Evolutionary conservation across 64 coral and sea anemone genomes (phyloP).

Genomic region (Montipora efflorescens): DNA sequence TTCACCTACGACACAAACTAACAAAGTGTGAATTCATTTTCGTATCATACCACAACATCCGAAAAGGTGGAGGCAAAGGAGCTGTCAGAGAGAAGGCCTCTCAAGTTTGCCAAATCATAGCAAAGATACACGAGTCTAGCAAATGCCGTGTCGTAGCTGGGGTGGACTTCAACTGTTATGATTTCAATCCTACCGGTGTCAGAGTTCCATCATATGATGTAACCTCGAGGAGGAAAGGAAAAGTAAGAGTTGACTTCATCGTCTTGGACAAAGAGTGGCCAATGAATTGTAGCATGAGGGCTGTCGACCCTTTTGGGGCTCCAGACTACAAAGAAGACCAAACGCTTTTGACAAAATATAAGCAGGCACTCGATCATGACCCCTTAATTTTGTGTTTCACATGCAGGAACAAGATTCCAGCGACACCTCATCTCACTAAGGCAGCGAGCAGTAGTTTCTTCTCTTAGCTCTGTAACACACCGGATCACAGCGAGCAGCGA

Average conservation of each 20-base stretch:
- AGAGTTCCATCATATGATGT: not conserved
- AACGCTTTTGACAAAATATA: too few relatives aligned
- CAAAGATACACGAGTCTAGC: conserved; percentile 13
- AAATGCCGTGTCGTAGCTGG: conserved; percentile 14
- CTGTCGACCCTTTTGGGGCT: not conserved
- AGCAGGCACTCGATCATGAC: conserved; percentile 16
- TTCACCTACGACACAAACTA: conserved; percentile 3
- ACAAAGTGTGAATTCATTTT: conserved; percentile 18
- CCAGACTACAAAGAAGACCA: not conserved
- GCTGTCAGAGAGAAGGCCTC: not conserved
- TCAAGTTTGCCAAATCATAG: conserved; percentile 7
- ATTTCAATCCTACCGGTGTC: not conserved
- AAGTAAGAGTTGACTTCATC: not conserved
- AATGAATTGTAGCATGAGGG: not conserved
- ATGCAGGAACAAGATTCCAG: too few relatives aligned
- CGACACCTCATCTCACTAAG: too few relatives aligned
- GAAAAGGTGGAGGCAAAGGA: not conserved
- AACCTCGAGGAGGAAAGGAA: not conserved
- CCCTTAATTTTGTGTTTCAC: not conserved
- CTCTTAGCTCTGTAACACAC: too few relatives aligned
- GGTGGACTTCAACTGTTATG: conserved; percentile 14
- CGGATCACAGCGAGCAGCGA: too few relatives aligned
- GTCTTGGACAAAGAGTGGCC: not conserved
- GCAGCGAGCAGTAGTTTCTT: too few relatives aligned
- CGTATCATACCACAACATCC: conserved; percentile 22